Evolutionary conservation across 2,888 invertebrate species (phyloP), one percentile per base, ranked within the genome.

Genomic region (Phortica magna): DNA sequence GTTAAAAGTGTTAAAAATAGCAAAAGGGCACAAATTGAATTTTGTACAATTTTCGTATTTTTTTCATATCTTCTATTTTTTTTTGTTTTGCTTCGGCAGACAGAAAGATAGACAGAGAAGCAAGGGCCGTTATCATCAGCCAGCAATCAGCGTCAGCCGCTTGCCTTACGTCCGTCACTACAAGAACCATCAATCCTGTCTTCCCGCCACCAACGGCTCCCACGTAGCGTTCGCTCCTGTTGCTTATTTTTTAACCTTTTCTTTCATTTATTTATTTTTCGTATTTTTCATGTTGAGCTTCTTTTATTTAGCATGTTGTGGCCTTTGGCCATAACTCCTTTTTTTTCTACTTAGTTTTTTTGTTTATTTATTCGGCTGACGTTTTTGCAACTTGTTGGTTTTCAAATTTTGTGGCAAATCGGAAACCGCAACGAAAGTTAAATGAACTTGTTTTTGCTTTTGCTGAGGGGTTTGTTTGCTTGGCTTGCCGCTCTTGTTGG

Each of bases 321-420:
- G 70, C 70, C 70, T 71, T 71, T 71, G 70, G 70, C 55, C 22
- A 7, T 43, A 43, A 42, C 7, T 42, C 5, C 14, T 65, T 43
- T 53, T 74, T 42, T 64, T 64, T 31, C 39, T 48, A n/a, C n/a
- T n/a, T 42, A 6, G 57, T 73, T 41, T 57, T 83, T 79, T 84
- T 80, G 79, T n/a, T n/a, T n/a, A 22, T 67, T 53, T 75, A 57
- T 53, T n/a, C n/a, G 68, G 72, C 67, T 73, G 77, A 75, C 76
- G 76, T 78, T 70, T 74, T 68, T 61, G 76, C 74, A 74, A 75
- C 76, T 75, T 77, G 74, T 73, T 73, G 42, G 14, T 57, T 72
- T 77, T 83, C 83, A 77, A 88, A 88, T 88, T 85, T 88, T 86
- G 87, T 81, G 86, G 88, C 83, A 84, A 86, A 86, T 88, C 87